Conservation (phyloP, 2,888 invertebrate species). For the Agrenia bidenticulata region DNA sequence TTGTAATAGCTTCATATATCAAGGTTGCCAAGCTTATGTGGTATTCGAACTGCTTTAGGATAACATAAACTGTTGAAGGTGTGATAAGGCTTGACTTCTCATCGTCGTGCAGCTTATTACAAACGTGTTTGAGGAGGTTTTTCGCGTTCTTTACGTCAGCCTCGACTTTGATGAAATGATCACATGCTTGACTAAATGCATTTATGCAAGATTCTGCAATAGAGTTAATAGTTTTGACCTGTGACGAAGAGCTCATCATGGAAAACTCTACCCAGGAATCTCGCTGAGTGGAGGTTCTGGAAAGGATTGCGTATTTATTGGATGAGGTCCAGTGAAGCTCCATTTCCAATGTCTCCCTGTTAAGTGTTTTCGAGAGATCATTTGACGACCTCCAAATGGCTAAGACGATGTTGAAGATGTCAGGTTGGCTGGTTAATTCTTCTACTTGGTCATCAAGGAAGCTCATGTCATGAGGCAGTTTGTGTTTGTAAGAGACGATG, state of each 20-base stretch:
- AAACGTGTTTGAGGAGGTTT: neutral
- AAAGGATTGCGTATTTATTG: neutral
- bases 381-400: neutral
- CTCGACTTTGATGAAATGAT: neutral
- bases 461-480: neutral
- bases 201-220: too few relatives aligned
- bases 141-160: neutral
- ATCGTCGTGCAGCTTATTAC: neutral
- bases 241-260: too few relatives aligned
- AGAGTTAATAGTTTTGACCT: too few relatives aligned
- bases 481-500: neutral
- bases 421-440: neutral
- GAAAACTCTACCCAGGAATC: too few relatives aligned
- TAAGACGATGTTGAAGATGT: neutral
- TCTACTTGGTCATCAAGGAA: neutral
- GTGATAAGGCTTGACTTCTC: neutral
- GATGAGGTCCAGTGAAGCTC: neutral
- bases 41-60: neutral
- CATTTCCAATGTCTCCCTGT: neutral
- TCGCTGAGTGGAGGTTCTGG: too few relatives aligned
- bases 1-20: too few relatives aligned
- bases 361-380: too few relatives aligned
- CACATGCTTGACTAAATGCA: neutral
- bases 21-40: neutral
- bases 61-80: neutral